These are phyloP conservation scores for Antennarius striatus DNA, from an alignment of 2,113 vertebrate genomes.

Conservation along the genomic window DNA sequence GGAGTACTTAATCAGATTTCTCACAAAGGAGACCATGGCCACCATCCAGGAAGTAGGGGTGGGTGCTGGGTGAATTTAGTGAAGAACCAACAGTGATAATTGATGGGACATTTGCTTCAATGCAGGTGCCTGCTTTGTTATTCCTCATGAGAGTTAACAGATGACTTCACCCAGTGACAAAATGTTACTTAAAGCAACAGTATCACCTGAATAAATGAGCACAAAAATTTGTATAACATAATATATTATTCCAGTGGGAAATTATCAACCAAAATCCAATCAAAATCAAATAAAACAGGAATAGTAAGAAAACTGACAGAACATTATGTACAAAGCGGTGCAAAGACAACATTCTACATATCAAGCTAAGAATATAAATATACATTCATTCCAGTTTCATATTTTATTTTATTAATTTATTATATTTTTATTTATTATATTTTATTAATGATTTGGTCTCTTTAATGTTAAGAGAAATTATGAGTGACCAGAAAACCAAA, in stretches of 20 bases:
- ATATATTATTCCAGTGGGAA: too few species aligned
- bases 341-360: neutral
- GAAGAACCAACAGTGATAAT: conserved; percentile 69
- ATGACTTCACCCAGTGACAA: conserved; percentile 76
- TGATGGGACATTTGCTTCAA: conserved; percentile 81
- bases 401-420: conserved; percentile 15
- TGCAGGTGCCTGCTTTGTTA: conserved; percentile 77
- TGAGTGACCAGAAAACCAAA: conserved; percentile 21
- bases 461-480: neutral
- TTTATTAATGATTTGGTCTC: conserved; percentile 4
- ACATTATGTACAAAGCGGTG: neutral
- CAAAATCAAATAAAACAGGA: too few species aligned
- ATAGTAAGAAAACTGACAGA: neutral
- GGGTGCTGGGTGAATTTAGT: conserved; percentile 46
- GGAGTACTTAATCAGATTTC: neutral
- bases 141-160: conserved; percentile 74
- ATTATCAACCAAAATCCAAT: too few species aligned
- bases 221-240: too few species aligned
- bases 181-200: conserved; percentile 67
- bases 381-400: neutral
- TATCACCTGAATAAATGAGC: too few species aligned
- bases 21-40: conserved; percentile 18
- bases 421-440: neutral
- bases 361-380: conserved; percentile 5
- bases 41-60: conserved; percentile 48